Percentiles rank a stretch among this genome's conserved stretches.
Evolutionary conservation across 2,113 vertebrate species (phyloP).

Genomic region (Geothlypis trichas): DNA sequence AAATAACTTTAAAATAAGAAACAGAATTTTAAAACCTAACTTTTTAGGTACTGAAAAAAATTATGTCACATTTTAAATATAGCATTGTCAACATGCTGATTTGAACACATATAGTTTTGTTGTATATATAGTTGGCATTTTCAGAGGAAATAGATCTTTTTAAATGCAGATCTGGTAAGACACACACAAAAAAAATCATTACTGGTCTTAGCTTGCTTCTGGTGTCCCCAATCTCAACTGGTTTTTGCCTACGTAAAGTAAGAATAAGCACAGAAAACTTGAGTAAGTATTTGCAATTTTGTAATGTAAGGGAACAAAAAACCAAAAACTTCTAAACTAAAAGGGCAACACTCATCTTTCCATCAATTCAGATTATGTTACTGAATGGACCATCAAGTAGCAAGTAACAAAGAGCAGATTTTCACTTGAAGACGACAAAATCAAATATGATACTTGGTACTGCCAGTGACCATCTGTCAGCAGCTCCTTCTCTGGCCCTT

Average conservation of each 20-base stretch:
- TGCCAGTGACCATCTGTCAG: slow-evolving; percentile 21
- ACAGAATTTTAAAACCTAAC: not conserved
- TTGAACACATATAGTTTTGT: not conserved
- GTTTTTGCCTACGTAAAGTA: not conserved
- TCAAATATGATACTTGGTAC: not conserved
- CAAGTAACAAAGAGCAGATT: not conserved
- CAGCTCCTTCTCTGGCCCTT: not conserved
- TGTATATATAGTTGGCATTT: not conserved
- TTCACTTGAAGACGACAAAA: not conserved
- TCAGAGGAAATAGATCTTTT: not conserved
- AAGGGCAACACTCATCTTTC: not conserved
- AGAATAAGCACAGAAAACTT: not conserved
- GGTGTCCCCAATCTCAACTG: not conserved
- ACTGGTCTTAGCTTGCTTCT: not conserved
- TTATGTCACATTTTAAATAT: not conserved
- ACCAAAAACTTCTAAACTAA: not conserved
- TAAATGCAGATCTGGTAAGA: not conserved
- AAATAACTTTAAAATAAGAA: not conserved
- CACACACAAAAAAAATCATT: not conserved
- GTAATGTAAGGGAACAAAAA: not conserved
- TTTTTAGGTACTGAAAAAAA: not conserved
- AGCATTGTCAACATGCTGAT: not conserved
- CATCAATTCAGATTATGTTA: not conserved
- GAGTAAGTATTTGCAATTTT: not conserved
- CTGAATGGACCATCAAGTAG: not conserved